phyloP scores from a whole-genome alignment of 2,888 invertebrate species.

The Eucriotettix oculatus region DNA sequence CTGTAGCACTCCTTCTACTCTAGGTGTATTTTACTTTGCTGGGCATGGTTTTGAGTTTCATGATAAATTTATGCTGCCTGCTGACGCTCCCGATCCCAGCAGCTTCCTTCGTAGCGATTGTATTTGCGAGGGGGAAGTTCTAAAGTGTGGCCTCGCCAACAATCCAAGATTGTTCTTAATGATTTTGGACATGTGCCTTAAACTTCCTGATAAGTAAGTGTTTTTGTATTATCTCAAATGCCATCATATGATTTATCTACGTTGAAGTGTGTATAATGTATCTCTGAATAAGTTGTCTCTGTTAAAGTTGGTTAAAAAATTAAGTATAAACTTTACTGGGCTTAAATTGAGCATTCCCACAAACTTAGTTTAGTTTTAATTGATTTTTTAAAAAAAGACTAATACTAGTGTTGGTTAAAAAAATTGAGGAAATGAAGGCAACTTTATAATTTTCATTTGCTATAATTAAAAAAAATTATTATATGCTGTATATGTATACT shows the following conservation, averaged over 20 bases:
- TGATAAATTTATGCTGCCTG: conserved; percentile 32
- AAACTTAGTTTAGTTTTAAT: too few relatives aligned
- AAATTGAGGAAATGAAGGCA: neutral
- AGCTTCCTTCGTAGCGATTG: conserved; percentile 26
- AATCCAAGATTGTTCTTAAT: conserved; percentile 32
- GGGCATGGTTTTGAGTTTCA: conserved; percentile 38
- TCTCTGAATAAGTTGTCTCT: too few relatives aligned
- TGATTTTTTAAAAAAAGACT: too few relatives aligned
- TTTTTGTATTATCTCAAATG: neutral
- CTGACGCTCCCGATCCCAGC: conserved; percentile 28
- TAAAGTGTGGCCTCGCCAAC: conserved; percentile 26
- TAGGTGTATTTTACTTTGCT: conserved; percentile 35
- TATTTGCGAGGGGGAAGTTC: conserved; percentile 31
- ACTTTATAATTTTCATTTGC: neutral
- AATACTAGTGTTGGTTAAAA: neutral
- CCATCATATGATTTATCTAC: neutral
- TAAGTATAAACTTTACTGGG: too few relatives aligned
- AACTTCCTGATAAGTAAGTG: conserved; percentile 29
- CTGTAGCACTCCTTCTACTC: too few relatives aligned
- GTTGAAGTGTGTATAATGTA: too few relatives aligned
- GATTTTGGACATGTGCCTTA: conserved; percentile 38
- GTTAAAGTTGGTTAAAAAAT: too few relatives aligned
- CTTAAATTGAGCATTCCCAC: too few relatives aligned
- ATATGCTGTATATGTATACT: too few relatives aligned
- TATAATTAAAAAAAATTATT: neutral